Evolutionary conservation across 2,113 vertebrate genomes (phyloP).

Genomic region (Takifugu bimaculatus): DNA sequence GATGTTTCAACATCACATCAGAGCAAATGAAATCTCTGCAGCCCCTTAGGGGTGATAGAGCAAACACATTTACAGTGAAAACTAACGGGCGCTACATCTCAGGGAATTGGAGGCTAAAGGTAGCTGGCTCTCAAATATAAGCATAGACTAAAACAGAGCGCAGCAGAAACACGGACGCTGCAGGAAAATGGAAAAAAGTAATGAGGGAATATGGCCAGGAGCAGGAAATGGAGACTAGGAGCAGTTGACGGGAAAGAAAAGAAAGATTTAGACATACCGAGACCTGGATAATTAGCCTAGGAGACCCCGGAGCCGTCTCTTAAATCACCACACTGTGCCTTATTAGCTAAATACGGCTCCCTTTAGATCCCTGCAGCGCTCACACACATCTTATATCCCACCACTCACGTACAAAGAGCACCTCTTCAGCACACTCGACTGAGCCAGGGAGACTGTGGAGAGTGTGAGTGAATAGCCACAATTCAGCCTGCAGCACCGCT

Average conservation of each 20-base stretch:
- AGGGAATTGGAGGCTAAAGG: neutral
- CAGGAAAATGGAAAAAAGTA: constrained; percentile 21
- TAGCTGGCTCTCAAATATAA: neutral
- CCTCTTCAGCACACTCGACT: constrained; percentile 13
- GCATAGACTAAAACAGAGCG: constrained; percentile 10
- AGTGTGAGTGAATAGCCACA: too few species aligned
- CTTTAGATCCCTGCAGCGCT: constrained; percentile 30
- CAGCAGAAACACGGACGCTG: neutral
- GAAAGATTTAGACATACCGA: constrained; percentile 39
- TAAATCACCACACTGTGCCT: constrained; percentile 46
- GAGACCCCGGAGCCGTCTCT: constrained; percentile 36
- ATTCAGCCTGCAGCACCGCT: too few species aligned
- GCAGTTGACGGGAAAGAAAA: constrained; percentile 33
- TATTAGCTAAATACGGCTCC: constrained; percentile 45
- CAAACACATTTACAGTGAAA: constrained; percentile 13
- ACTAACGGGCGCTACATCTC: constrained; percentile 12
- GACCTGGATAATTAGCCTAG: constrained; percentile 55
- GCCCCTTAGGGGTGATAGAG: constrained; percentile 2
- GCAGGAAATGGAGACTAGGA: constrained; percentile 21
- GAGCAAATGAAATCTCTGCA: neutral
- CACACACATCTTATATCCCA: constrained; percentile 9
- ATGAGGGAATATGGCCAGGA: constrained; percentile 35
- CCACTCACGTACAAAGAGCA: constrained; percentile 4
- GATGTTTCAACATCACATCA: too few species aligned
- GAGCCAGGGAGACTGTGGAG: too few species aligned